These are phyloP conservation scores for Emmelina monodactyla DNA, from an alignment of 2,888 invertebrate genomes.

Conservation along the genomic window DNA sequence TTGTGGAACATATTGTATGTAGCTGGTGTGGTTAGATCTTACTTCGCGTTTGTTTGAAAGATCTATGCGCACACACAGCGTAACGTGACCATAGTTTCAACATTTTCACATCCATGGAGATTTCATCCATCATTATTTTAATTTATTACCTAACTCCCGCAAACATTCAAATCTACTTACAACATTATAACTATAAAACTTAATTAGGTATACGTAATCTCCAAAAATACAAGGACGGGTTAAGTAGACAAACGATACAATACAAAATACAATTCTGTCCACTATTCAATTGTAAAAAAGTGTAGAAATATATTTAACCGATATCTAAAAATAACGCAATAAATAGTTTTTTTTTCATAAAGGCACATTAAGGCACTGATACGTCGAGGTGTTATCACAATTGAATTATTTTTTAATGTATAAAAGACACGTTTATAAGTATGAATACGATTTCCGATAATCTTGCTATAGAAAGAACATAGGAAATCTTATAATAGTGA, in stretches of 20 bases:
- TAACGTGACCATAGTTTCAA: too few species aligned
- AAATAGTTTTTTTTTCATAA: slow-evolving; percentile 50
- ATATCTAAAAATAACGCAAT: slow-evolving; percentile 52
- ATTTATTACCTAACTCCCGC: too few species aligned
- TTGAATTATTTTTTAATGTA: slow-evolving; percentile 15
- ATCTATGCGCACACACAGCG: too few species aligned
- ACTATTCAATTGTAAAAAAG: slow-evolving; percentile 17
- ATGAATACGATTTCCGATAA: slow-evolving; percentile 8
- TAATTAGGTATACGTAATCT: slow-evolving; percentile 53
- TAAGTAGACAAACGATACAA: slow-evolving; percentile 53
- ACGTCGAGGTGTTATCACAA: slow-evolving; percentile 62
- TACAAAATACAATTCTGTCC: slow-evolving; percentile 36
- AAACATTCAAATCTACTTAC: too few species aligned
- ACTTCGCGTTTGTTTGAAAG: too few species aligned
- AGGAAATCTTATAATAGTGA: slow-evolving; percentile 36
- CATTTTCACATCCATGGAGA: too few species aligned
- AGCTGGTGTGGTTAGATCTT: too few species aligned
- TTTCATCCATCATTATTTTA: too few species aligned
- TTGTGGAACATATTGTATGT: too few species aligned
- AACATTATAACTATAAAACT: slow-evolving; percentile 48
- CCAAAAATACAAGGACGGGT: slow-evolving; percentile 65
- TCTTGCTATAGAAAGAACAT: slow-evolving; percentile 31
- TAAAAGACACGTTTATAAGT: neutral
- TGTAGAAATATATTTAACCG: slow-evolving; percentile 52
- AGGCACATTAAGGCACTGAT: slow-evolving; percentile 64